Evolutionary conservation across 1,140 invertebrate genomes (phyloP).

Genomic region (Drosophila cardini): DNA sequence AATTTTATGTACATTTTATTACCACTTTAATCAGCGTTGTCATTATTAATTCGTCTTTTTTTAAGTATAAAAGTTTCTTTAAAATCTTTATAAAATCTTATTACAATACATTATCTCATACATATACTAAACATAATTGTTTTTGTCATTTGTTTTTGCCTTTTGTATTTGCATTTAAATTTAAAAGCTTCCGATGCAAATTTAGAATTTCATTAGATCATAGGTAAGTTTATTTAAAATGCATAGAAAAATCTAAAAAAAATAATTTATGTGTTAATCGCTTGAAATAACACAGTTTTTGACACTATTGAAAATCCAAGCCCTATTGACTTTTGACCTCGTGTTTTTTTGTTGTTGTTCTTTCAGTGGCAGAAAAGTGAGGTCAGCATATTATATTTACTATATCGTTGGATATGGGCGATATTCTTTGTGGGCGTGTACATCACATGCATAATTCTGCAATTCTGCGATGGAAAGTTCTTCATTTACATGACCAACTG

Average conservation of each 20-base stretch:
- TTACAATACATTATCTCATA: too few species aligned
- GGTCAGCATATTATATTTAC: slow-evolving; percentile 85
- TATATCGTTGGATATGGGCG: slow-evolving; percentile 87
- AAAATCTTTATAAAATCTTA: too few species aligned
- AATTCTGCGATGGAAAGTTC: slow-evolving; percentile 77
- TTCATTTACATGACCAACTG: slow-evolving; percentile 92
- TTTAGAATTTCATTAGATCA: background rate
- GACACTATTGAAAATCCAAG: background rate
- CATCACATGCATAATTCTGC: slow-evolving; percentile 85
- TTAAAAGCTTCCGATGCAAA: background rate
- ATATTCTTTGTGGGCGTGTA: slow-evolving; percentile 85
- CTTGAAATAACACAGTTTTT: background rate
- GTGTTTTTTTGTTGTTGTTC: slow-evolving; percentile 22
- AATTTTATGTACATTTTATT: too few species aligned
- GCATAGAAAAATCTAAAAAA: background rate
- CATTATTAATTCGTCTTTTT: too few species aligned
- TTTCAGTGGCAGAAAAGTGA: slow-evolving; percentile 85
- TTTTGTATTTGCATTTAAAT: background rate
- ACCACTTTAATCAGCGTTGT: too few species aligned
- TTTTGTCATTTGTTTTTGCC: background rate
- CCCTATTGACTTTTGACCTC: background rate
- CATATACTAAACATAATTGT: background rate
- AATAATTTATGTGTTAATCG: background rate
- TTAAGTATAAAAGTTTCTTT: too few species aligned
- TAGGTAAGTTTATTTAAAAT: background rate